Evolutionary conservation across 92 coral and sea anemone genomes (phyloP), one percentile per base, ranked within the genome.

Genomic region (Parazoanthus atlanticus): DNA sequence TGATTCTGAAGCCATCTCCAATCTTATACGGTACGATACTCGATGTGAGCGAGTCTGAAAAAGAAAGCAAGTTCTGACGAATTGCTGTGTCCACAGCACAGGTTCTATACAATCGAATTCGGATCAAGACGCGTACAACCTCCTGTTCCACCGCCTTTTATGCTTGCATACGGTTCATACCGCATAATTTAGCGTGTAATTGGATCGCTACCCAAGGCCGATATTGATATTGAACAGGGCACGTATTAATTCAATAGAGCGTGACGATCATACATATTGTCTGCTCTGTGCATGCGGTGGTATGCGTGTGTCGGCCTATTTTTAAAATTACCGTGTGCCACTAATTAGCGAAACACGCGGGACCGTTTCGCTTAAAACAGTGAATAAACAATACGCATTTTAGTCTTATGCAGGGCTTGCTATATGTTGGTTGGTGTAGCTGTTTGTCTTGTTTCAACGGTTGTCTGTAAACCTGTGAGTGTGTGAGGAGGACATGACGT

Each of bases 1-100:
- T 34, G 41, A 23, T 25, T 84, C 78, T 8, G 87, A 56, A 29
- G 58, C 40, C 84, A 80, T 80, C 69, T 52, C 28, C 69, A 28
- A 61, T 56, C 65, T 56, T 16, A 16, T 1, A 52, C 8, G 26
- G 69, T 56, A 21, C 52, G 25, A 6, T 25, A 25, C 3, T 23
- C 28, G 28, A 21, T 61, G 69, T 19, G 40, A 74, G 46, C 43
- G 21, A 74, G 2, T 74, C 78, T 74, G 78, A 32, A 33, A 73
- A 13, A 30, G 25, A 73, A 74, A 31, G 23, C 26, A 17, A 74
- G 41, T 74, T 74, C 8, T 31, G 38, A 43, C 34, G 46, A 47
- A 11, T 17, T 43, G 1, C 7, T 10, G 21, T 25, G 7, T 41
- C 19, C 30, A 11, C 58, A 29, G 49, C 29, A 40, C 30, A 56